Evolutionary conservation across 2,113 vertebrate genomes (phyloP).

Genomic region (Periophthalmus modestus): DNA sequence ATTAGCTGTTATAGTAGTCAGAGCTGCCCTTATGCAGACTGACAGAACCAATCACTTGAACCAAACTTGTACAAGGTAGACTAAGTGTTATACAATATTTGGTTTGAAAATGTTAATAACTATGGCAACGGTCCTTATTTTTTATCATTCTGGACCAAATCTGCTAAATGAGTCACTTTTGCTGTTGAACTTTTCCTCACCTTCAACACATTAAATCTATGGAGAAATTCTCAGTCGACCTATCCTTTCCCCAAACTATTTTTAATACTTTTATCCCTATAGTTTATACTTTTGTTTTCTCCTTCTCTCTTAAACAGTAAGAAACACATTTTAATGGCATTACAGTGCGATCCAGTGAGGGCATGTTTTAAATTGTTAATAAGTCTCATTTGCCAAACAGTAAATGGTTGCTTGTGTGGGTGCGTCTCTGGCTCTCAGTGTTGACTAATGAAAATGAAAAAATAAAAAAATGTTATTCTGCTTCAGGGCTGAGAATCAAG

Average conservation of each 20-base stretch:
- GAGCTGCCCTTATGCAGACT: neutral
- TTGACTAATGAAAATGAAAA: slow-evolving; percentile 60
- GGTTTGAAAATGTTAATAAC: too few relatives aligned
- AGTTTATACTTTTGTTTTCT: slow-evolving; percentile 24
- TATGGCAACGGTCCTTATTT: too few relatives aligned
- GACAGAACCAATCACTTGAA: neutral
- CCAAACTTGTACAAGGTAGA: too few relatives aligned
- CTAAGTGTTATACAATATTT: too few relatives aligned
- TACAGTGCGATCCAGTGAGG: slow-evolving; percentile 47
- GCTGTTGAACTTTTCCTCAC: neutral
- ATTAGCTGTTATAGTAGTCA: too few relatives aligned
- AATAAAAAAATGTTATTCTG: slow-evolving; percentile 26
- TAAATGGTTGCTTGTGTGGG: slow-evolving; percentile 68
- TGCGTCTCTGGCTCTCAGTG: slow-evolving; percentile 48
- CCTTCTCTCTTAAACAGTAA: slow-evolving; percentile 27
- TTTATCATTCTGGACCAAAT: too few relatives aligned
- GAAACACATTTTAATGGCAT: slow-evolving; percentile 54
- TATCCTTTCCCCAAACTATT: neutral
- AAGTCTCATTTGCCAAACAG: slow-evolving; percentile 64
- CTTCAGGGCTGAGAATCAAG: slow-evolving; percentile 46
- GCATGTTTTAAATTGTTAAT: slow-evolving; percentile 70
- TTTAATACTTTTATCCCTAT: slow-evolving; percentile 4
- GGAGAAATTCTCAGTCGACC: neutral
- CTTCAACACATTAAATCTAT: neutral
- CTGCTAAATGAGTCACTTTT: neutral